Evolutionary conservation across 2,888 invertebrate species (phyloP).

Genomic region (Chalcosyrphus nemorum): DNA sequence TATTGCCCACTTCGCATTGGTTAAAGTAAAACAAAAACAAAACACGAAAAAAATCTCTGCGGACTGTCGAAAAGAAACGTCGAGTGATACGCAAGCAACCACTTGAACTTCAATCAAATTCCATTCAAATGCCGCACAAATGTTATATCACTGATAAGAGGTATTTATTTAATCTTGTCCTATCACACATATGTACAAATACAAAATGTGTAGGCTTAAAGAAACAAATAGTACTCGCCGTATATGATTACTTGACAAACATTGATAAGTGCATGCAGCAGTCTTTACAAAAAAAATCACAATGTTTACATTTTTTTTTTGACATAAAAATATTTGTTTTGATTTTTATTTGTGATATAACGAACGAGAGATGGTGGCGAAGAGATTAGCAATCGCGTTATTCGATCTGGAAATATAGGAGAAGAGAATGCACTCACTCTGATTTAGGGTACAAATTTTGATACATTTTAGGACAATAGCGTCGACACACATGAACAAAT

Average conservation of each 20-base stretch:
- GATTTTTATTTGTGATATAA: background rate
- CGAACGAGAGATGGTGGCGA: background rate
- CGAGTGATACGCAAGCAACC: background rate
- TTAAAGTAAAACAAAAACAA: too few relatives aligned
- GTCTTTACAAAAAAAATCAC: background rate
- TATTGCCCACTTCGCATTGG: background rate
- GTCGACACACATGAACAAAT: too few relatives aligned
- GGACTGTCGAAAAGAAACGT: background rate
- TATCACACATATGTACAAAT: background rate
- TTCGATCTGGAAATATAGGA: too few relatives aligned
- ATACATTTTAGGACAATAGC: too few relatives aligned
- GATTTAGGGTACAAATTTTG: too few relatives aligned
- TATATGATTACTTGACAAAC: background rate
- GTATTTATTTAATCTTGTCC: background rate
- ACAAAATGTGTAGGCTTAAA: background rate
- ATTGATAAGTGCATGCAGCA: background rate
- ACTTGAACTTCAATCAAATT: constrained; percentile 3
- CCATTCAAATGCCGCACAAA: background rate
- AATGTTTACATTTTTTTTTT: background rate
- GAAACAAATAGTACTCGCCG: background rate
- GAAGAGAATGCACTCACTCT: too few relatives aligned
- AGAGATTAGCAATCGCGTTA: too few relatives aligned
- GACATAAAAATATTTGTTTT: background rate
- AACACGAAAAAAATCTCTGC: background rate
- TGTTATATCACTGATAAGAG: constrained; percentile 4